phyloP scores from a whole-genome alignment of 2,797 vertebrate species.

The Lutjanus argentimaculatus region DNA sequence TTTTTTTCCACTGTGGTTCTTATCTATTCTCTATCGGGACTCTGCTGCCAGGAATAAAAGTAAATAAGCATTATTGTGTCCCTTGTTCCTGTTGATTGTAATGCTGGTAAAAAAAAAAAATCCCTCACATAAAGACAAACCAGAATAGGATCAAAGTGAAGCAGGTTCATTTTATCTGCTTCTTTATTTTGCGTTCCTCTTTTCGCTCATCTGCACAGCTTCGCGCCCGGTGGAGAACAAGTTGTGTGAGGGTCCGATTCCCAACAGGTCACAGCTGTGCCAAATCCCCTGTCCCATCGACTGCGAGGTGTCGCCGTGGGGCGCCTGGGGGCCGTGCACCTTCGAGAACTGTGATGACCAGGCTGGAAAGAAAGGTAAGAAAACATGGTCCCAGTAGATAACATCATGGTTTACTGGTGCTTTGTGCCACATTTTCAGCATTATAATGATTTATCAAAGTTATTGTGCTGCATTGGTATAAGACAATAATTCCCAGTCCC shows the following conservation, averaged over 20 bases:
- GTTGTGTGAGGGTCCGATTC: conserved; percentile 88
- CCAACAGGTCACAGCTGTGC: conserved; percentile 93
- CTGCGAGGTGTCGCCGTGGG: conserved; percentile 95
- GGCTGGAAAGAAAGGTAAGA: conserved; percentile 93
- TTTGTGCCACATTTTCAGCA: background rate
- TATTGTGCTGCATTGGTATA: background rate
- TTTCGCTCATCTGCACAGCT: conserved; percentile 78
- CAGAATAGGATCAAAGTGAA: conserved; percentile 42
- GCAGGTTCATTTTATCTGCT: conserved; percentile 24
- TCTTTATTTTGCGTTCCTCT: conserved; percentile 17
- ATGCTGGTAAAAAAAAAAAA: conserved; percentile 24
- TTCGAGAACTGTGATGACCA: conserved; percentile 95
- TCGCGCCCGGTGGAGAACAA: conserved; percentile 92
- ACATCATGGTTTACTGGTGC: background rate
- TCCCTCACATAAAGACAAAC: conserved; percentile 15
- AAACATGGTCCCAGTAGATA: background rate
- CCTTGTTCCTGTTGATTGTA: conserved; percentile 28
- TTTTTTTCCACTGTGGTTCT: conserved; percentile 13
- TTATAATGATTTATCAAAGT: background rate
- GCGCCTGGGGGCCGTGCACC: conserved; percentile 96
- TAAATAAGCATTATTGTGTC: conserved; percentile 39
- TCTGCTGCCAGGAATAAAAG: conserved; percentile 51
- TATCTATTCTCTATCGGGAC: conserved; percentile 50
- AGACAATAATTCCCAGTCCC: background rate
- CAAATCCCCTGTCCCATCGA: conserved; percentile 94